These are phyloP conservation scores for Psettodes erumei DNA, from an alignment of 2,113 vertebrate genomes.

Conservation along the genomic window DNA sequence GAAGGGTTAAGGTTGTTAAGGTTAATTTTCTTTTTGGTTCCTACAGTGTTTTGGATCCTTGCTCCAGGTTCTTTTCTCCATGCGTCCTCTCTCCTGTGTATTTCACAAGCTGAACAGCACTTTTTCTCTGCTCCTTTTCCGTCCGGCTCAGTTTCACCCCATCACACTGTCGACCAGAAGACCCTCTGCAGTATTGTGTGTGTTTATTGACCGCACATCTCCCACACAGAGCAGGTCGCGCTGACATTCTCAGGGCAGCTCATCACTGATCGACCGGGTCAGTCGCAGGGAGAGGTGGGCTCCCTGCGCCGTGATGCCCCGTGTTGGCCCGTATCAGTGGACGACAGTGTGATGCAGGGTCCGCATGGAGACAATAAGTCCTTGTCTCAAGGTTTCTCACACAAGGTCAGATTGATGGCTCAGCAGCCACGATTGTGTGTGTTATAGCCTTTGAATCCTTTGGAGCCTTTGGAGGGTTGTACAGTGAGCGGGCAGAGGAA, in stretches of 20 bases:
- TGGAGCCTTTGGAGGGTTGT: too few relatives aligned
- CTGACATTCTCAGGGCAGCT: constrained; percentile 29
- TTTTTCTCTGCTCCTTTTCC: not conserved
- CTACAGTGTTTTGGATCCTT: not conserved
- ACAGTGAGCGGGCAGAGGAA: too few relatives aligned
- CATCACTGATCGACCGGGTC: constrained; percentile 53
- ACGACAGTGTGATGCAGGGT: constrained; percentile 20
- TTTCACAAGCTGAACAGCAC: not conserved
- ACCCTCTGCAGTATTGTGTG: constrained; percentile 30
- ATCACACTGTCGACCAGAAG: not conserved
- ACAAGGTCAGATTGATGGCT: constrained; percentile 42
- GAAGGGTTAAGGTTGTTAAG: not conserved
- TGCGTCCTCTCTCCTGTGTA: not conserved
- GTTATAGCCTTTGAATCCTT: constrained; percentile 42
- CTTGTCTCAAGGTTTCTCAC: constrained; percentile 22
- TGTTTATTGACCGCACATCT: constrained; percentile 54
- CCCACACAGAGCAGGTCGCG: constrained; percentile 26
- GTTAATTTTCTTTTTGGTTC: not conserved
- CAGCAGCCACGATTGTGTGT: constrained; percentile 20
- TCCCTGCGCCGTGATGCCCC: constrained; percentile 8
- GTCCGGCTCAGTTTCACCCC: not conserved
- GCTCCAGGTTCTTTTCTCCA: too few relatives aligned
- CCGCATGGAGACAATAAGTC: constrained; percentile 11
- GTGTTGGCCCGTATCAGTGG: constrained; percentile 36
- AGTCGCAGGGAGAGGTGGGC: constrained; percentile 16